Percentiles rank a stretch among this genome's conserved stretches.
Conservation (phyloP, 2,797 vertebrate species). For the Neostethus bicornis region DNA sequence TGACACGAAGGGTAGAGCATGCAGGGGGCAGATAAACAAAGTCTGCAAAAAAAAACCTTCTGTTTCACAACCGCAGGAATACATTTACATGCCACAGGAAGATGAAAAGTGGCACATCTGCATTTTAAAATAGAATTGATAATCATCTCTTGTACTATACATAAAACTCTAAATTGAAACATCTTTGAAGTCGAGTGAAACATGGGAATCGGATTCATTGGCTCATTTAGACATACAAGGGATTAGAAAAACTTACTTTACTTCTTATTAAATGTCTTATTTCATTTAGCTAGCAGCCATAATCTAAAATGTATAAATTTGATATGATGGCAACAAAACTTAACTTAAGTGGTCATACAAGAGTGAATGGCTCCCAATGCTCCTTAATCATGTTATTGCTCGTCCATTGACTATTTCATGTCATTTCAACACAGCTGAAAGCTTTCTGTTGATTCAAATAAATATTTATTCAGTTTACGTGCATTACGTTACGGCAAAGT, state of each 20-base stretch:
- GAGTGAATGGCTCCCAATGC: not conserved
- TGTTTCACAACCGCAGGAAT: not conserved
- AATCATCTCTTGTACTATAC: no score
- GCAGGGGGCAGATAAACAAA: not conserved
- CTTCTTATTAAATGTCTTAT: not conserved
- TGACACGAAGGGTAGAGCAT: slow-evolving; percentile 1
- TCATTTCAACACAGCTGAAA: slow-evolving; percentile 2
- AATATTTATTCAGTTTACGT: not conserved
- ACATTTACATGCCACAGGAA: not conserved
- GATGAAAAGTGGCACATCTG: not conserved
- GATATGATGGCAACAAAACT: not conserved
- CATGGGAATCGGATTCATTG: no score
- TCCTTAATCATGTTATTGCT: not conserved
- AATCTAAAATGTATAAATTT: not conserved
- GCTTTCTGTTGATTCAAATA: slow-evolving; percentile 4
- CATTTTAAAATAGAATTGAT: no score
- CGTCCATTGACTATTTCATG: slow-evolving; percentile 1
- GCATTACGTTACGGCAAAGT: slow-evolving; percentile 9
- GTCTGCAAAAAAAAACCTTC: not conserved
- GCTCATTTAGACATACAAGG: not conserved
- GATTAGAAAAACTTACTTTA: no score
- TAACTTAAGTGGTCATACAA: not conserved
- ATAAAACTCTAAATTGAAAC: no score
- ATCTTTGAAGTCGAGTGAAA: no score
- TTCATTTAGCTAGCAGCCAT: not conserved